phyloP scores from a whole-genome alignment of 2,113 vertebrate species.

The Sphaerodactylus townsendi region DNA sequence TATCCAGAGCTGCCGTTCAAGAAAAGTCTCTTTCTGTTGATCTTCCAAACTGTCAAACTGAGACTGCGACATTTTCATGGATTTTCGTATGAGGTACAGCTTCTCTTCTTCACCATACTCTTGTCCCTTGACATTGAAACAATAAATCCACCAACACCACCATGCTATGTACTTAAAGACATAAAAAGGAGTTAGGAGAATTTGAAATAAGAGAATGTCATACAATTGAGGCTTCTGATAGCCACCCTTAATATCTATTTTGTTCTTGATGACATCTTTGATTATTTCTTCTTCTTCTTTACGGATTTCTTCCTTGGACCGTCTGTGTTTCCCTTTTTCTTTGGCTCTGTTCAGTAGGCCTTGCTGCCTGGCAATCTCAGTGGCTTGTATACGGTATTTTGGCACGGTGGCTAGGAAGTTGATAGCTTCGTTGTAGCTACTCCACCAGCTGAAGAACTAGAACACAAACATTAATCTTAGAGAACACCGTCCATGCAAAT shows the following conservation, averaged over 20 bases:
- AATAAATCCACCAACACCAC: conserved; percentile 90
- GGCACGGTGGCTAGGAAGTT: conserved; percentile 93
- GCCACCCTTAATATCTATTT: conserved; percentile 97
- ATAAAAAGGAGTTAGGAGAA: conserved; percentile 88
- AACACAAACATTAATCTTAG: conserved; percentile 39
- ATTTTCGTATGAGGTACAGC: conserved; percentile 89
- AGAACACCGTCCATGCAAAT: not conserved
- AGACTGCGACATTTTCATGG: conserved; percentile 94
- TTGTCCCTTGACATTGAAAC: conserved; percentile 87
- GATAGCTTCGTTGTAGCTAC: conserved; percentile 96
- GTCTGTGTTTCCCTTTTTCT: conserved; percentile 92
- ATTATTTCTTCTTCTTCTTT: conserved; percentile 96
- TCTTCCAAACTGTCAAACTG: conserved; percentile 95
- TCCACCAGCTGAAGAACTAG: conserved; percentile 98
- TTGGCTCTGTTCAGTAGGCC: conserved; percentile 91
- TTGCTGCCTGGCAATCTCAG: conserved; percentile 91
- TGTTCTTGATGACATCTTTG: conserved; percentile 95
- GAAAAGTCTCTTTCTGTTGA: conserved; percentile 79
- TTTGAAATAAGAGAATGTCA: conserved; percentile 92
- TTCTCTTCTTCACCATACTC: conserved; percentile 92
- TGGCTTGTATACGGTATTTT: conserved; percentile 95
- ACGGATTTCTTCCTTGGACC: conserved; percentile 93
- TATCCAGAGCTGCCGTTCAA: conserved; percentile 89
- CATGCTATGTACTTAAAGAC: conserved; percentile 83
- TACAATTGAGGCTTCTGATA: conserved; percentile 94